Evolutionary conservation across 1,140 invertebrate genomes (phyloP), one percentile per base, ranked within the genome.

Genomic region (Eueides isabella): DNA sequence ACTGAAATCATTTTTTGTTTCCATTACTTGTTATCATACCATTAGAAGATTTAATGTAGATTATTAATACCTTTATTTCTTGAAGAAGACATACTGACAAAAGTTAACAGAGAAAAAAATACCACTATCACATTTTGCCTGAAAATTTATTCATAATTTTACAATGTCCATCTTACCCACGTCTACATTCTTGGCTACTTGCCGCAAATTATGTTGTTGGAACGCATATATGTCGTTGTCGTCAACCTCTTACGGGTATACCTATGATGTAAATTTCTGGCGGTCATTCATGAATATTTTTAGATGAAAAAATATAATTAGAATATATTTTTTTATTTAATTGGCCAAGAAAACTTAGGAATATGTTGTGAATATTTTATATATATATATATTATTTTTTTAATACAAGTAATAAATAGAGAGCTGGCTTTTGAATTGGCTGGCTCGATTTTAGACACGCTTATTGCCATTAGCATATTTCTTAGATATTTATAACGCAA

Each of bases 321-420:
- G 26, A 66, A 11, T 66, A 70, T 66, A 75, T 61, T 66, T 23
- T 11, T 14, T 31, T 38, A 44, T 35, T 19, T 7, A n/a, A 66
- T 70, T 65, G 67, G 23, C n/a, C 84, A 78, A 85, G 80, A 81
- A 81, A 77, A 73, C 67, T 77, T 75, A 78, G 79, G 71, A 76
- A 75, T 77, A 77, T 71, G 35, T 73, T 69, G 74, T 61, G 71
- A 83, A 84, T 80, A 83, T 85, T 79, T 82, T 85, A 70, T n/a
- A n/a, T n/a, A n/a, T n/a, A n/a, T n/a, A n/a, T n/a, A n/a, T n/a
- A n/a, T n/a, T n/a, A n/a, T n/a, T n/a, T n/a, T n/a, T n/a, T n/a
- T n/a, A n/a, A n/a, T n/a, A n/a, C n/a, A 85, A 82, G 80, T 81
- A 88, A 91, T 90, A 90, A 88, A 91, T 90, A 92, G 23, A 55